Evolutionary conservation across 2,113 vertebrate species (phyloP).

Genomic region (Pitta sordida): DNA sequence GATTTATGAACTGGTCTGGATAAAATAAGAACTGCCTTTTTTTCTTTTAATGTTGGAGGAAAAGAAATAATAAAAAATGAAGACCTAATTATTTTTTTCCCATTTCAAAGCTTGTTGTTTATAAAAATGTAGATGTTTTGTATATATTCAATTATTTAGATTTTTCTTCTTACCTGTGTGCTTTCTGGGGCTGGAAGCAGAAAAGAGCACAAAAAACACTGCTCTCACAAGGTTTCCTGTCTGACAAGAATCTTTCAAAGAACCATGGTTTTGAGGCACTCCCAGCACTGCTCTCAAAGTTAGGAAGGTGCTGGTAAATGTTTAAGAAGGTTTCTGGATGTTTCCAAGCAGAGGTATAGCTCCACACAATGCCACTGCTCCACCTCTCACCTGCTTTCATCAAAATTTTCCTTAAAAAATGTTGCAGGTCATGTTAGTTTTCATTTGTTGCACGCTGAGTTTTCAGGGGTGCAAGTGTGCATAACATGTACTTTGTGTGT

Average conservation of each 20-base stretch:
- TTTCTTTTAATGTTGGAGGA: background rate
- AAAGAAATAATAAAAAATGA: slow-evolving; percentile 13
- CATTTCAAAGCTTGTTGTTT: background rate
- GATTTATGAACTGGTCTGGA: slow-evolving; percentile 65
- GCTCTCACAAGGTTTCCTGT: background rate
- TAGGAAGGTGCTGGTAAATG: background rate
- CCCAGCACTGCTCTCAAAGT: background rate
- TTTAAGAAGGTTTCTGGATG: background rate
- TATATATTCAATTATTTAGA: background rate
- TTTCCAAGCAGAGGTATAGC: background rate
- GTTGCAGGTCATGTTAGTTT: background rate
- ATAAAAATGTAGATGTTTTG: background rate
- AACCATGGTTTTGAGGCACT: background rate
- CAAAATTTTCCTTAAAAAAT: background rate
- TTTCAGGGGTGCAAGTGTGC: fast-evolving
- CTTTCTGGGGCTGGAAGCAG: background rate
- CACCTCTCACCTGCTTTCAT: background rate
- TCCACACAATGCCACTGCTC: background rate
- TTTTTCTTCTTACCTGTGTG: background rate
- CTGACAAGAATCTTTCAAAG: background rate
- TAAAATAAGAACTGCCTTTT: slow-evolving; percentile 55
- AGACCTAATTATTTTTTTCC: background rate
- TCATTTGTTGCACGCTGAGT: background rate
- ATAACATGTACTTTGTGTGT: fast-evolving
- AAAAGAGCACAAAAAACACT: background rate